A percentile compares a stretch with the other conserved stretches of the same genome.
Conservation (phyloP, 2,113 vertebrate genomes). For the Brevimyrus niger region DNA sequence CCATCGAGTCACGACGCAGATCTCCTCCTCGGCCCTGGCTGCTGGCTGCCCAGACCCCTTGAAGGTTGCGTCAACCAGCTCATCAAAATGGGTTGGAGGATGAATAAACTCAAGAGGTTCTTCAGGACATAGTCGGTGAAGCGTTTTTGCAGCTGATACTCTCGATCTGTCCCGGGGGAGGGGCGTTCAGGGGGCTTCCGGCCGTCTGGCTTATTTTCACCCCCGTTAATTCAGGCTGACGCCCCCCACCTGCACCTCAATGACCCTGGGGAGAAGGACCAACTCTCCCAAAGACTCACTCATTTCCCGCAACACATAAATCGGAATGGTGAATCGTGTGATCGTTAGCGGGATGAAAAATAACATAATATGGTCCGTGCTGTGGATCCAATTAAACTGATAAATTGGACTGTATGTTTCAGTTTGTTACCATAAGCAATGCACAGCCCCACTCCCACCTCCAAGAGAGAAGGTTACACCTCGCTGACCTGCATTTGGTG, state of each 20-base stretch:
- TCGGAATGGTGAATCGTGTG: constrained; percentile 33
- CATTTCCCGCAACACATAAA: constrained; percentile 28
- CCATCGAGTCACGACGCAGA: background rate
- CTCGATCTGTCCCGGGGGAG: background rate
- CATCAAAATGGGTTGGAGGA: background rate
- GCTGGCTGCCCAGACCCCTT: background rate
- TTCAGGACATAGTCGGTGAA: background rate
- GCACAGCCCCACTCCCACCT: background rate
- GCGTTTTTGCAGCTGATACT: background rate
- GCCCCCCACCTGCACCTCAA: background rate
- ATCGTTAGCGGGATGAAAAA: constrained; percentile 43
- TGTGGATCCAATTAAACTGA: constrained; percentile 62
- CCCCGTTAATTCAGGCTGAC: background rate
- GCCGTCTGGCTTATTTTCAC: constrained; percentile 3
- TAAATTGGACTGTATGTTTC: constrained; percentile 50
- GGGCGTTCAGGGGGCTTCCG: background rate
- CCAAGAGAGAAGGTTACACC: background rate
- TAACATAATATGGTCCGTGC: constrained; percentile 42
- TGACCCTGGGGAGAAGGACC: background rate
- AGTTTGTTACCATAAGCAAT: constrained; percentile 49
- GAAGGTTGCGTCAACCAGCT: background rate
- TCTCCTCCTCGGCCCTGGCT: background rate
- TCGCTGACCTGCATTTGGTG: constrained; percentile 2
- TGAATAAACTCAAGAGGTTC: background rate
- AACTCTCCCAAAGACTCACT: background rate